A percentile compares a stretch with the other conserved stretches of the same genome.
Conservation (phyloP, 2,888 invertebrate species). For the Tetropium fuscum region DNA sequence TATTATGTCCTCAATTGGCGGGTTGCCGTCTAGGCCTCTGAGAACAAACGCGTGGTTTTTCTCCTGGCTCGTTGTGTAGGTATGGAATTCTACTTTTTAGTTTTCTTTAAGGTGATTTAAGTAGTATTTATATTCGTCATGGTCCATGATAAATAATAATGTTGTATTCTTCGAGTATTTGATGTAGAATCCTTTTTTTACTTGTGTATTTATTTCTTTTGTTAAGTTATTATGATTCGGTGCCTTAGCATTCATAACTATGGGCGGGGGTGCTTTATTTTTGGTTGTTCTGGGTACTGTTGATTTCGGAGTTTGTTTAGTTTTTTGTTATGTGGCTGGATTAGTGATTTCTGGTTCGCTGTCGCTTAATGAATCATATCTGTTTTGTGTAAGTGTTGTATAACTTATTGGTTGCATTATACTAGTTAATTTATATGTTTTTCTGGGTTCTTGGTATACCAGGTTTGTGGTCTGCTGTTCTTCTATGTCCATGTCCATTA, state of each 20-base stretch:
- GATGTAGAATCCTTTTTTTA: not conserved
- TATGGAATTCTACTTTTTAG: too few species aligned
- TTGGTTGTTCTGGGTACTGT: not conserved
- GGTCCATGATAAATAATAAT: not conserved
- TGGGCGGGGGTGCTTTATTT: not conserved
- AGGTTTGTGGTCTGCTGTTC: too few species aligned
- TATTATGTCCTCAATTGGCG: not conserved
- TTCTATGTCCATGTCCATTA: too few species aligned
- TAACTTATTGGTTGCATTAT: too few species aligned
- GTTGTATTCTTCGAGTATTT: not conserved
- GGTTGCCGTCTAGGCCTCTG: not conserved
- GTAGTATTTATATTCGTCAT: not conserved
- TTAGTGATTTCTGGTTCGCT: too few species aligned
- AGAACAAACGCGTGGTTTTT: not conserved
- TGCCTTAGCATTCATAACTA: not conserved
- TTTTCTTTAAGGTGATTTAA: not conserved
- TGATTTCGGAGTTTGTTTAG: too few species aligned
- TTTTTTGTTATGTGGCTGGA: too few species aligned
- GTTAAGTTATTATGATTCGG: not conserved
- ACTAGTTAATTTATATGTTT: too few species aligned
- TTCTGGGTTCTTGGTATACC: too few species aligned
- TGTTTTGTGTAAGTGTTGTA: too few species aligned
- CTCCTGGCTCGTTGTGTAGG: too few species aligned
- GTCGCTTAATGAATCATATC: too few species aligned
- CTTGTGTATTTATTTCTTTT: not conserved